These are phyloP conservation scores for Brachyptera putata DNA, from an alignment of 2,888 invertebrate species.

Conservation along the genomic window DNA sequence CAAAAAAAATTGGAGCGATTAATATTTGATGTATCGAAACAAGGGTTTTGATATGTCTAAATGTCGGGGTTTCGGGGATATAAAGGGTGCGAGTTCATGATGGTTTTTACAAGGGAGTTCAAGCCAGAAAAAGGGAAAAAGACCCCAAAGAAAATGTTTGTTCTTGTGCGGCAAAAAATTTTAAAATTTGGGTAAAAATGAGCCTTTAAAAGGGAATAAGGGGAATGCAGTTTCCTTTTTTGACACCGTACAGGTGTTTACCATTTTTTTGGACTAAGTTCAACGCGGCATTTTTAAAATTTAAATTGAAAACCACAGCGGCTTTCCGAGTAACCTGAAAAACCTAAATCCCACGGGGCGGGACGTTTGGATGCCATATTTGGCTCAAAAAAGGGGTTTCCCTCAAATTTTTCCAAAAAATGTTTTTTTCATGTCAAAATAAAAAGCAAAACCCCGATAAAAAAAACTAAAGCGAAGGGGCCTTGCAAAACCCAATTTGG, in stretches of 20 bases:
- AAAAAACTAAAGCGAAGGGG: too few species aligned
- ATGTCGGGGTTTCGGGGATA: constrained; percentile 35
- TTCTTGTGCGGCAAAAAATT: constrained; percentile 26
- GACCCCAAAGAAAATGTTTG: constrained; percentile 27
- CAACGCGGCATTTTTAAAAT: constrained; percentile 17
- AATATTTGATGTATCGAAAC: too few species aligned
- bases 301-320: too few species aligned
- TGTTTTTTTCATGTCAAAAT: too few species aligned
- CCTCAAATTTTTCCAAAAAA: too few species aligned
- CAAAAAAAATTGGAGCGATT: too few species aligned
- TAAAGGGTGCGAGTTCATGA: constrained; percentile 34
- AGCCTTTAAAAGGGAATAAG: constrained; percentile 13
- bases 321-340: too few species aligned
- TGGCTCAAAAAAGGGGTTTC: too few species aligned
- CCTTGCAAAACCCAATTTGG: too few species aligned
- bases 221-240: constrained; percentile 9
- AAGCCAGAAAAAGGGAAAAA: constrained; percentile 24
- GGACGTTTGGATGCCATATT: neutral
- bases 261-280: constrained; percentile 18
- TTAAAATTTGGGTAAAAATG: constrained; percentile 27
- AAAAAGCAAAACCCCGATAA: too few species aligned
- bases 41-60: constrained; percentile 27
- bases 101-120: constrained; percentile 32
- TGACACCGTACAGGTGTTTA: constrained; percentile 1
- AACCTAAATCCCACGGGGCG: constrained; percentile 1